Evolutionary conservation across 2,888 invertebrate species (phyloP).

Genomic region (Acleris sparsana): DNA sequence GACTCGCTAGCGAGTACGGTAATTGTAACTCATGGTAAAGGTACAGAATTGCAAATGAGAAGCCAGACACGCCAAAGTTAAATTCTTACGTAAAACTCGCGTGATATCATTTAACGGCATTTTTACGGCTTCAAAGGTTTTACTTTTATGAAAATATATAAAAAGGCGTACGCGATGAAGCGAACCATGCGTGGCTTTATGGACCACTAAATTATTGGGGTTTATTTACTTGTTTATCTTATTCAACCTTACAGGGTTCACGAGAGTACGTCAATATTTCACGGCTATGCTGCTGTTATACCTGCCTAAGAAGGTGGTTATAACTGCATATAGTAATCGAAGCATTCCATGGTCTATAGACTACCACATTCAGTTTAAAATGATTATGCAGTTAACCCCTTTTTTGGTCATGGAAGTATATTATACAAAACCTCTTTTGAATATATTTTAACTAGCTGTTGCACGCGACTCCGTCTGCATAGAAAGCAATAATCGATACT

Average conservation of each 20-base stretch:
- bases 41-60: constrained; percentile 42
- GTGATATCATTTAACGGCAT: constrained; percentile 34
- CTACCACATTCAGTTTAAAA: no score
- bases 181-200: constrained; percentile 27
- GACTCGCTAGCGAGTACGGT: no score
- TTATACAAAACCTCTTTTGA: no score
- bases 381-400: no score
- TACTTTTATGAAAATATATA: constrained; percentile 34
- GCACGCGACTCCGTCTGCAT: background rate
- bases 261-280: background rate
- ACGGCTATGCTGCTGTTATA: no score
- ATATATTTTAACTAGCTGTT: background rate
- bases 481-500: background rate
- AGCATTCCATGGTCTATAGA: no score
- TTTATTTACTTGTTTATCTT: constrained; percentile 21
- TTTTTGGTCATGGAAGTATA: no score
- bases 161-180: constrained; percentile 24
- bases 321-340: no score
- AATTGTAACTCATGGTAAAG: no score
- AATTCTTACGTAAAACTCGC: constrained; percentile 18
- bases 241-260: background rate
- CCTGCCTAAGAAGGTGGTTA: no score
- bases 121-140: constrained; percentile 31
- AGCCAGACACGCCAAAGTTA: constrained; percentile 23
- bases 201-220: constrained; percentile 20